These are phyloP conservation scores for Pelecanoides urinatrix DNA, from an alignment of 2,113 vertebrate species.

Conservation along the genomic window DNA sequence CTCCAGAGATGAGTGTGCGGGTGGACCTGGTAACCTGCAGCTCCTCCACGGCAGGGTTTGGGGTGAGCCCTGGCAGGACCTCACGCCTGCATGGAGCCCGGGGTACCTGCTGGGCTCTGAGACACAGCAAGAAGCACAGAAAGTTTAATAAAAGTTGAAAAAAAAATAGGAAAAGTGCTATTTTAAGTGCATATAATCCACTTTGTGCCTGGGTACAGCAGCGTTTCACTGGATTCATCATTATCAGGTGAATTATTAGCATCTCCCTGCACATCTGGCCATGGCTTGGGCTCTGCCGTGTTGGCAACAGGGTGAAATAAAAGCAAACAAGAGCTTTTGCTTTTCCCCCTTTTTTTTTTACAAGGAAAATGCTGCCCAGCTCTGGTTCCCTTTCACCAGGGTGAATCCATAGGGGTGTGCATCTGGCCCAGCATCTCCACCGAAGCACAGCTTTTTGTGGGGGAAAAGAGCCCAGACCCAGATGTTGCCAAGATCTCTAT, in stretches of 20 bases:
- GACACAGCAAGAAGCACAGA: not conserved
- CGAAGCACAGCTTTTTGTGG: not conserved
- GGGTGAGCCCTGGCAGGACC: not conserved
- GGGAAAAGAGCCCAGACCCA: not conserved
- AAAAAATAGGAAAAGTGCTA: not conserved
- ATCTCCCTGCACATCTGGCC: not conserved
- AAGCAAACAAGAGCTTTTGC: rapidly evolving
- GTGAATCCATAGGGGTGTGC: not conserved
- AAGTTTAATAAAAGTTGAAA: not conserved
- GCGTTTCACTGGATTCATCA: rapidly evolving
- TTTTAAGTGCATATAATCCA: not conserved
- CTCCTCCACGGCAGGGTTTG: no score
- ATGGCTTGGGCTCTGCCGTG: rapidly evolving
- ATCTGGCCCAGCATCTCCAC: not conserved
- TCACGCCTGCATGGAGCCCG: rapidly evolving
- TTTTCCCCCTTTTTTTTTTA: rapidly evolving
- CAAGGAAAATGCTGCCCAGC: not conserved
- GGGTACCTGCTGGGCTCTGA: not conserved
- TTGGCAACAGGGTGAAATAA: not conserved
- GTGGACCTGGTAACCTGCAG: not conserved
- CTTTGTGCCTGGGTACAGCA: not conserved
- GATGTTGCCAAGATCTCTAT: not conserved
- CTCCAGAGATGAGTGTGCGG: not conserved
- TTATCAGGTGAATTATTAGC: not conserved
- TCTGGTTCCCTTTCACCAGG: rapidly evolving